Evolutionary conservation across 2,797 vertebrate species (phyloP).

Genomic region (Sebastes goodei): DNA sequence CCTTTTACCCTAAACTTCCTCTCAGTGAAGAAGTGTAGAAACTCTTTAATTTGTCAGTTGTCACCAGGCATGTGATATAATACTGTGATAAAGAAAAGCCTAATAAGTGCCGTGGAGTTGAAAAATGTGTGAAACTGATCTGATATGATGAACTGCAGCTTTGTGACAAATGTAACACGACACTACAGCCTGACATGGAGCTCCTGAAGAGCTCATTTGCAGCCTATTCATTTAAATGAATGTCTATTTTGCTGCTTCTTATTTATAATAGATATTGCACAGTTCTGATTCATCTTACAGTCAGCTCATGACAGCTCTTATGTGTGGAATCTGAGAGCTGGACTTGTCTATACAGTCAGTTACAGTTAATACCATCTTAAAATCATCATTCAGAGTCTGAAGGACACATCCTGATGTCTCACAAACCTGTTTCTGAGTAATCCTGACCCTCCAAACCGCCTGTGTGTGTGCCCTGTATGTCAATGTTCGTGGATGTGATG

Average conservation of each 20-base stretch:
- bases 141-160: background rate
- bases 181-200: background rate
- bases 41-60: constrained; percentile 6
- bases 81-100: background rate
- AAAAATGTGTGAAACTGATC: background rate
- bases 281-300: background rate
- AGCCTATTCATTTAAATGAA: background rate
- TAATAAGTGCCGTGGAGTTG: background rate
- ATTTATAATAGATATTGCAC: background rate
- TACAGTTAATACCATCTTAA: background rate
- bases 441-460: background rate
- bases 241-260: background rate
- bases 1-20: constrained; percentile 5
- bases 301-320: background rate
- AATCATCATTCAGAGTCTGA: background rate
- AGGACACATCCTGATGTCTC: background rate
- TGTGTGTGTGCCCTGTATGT: background rate
- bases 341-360: background rate
- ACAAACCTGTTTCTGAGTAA: background rate
- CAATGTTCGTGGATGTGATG: background rate
- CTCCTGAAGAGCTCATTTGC: background rate
- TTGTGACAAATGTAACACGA: background rate
- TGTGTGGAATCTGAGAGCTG: background rate
- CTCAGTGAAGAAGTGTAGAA: background rate
- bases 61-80: background rate